Evolutionary conservation across 2,888 invertebrate species (phyloP).

Genomic region (Melanophora roralis): DNA sequence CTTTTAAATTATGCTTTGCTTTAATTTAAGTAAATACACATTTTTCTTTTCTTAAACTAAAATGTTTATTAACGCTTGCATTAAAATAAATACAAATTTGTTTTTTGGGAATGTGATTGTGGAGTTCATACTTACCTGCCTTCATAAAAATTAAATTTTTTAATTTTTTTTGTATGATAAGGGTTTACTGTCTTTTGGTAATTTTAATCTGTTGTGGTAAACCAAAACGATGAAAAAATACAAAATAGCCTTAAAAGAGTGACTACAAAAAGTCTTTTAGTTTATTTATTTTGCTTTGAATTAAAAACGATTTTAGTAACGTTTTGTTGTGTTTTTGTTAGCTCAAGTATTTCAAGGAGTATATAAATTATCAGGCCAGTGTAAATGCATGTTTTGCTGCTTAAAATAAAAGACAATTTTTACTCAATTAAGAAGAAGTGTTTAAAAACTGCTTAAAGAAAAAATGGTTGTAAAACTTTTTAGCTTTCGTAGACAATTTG

Average conservation of each 20-base stretch:
- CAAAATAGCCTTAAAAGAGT: slow-evolving; percentile 28
- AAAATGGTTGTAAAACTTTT: background rate
- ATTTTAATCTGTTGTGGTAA: background rate
- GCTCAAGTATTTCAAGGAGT: background rate
- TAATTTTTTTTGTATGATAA: no score
- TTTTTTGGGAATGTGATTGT: no score
- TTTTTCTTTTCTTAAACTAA: no score
- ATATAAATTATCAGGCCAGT: background rate
- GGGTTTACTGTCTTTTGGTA: background rate
- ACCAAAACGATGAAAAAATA: background rate
- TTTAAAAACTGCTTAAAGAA: background rate
- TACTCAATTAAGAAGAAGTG: background rate
- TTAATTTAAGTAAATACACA: no score
- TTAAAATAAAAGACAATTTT: background rate
- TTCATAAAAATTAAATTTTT: no score
- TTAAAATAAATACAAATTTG: no score
- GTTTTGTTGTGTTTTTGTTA: background rate
- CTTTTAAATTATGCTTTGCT: background rate
- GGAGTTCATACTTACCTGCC: no score
- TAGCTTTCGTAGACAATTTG: background rate
- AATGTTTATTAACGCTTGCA: no score
- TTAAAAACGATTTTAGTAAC: background rate
- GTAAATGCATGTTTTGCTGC: background rate
- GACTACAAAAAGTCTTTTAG: slow-evolving; percentile 23
- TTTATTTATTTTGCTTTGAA: background rate